These are phyloP conservation scores for Emmelina monodactyla DNA, from an alignment of 2,888 invertebrate species.

Conservation along the genomic window DNA sequence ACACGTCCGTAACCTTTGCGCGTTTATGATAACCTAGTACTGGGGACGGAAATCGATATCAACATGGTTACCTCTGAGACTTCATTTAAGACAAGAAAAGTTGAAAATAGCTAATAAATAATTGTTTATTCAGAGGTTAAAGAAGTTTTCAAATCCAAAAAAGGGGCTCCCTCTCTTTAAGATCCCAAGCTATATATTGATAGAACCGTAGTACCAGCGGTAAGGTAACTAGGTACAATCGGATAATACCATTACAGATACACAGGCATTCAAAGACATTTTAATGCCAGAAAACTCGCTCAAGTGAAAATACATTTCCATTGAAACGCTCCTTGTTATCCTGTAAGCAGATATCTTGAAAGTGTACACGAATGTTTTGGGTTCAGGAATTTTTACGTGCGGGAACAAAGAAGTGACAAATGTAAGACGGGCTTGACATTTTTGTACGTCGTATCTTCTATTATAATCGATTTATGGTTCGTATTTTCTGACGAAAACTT, in stretches of 20 bases:
- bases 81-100: too few relatives aligned
- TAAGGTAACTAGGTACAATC: background rate
- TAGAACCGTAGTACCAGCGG: background rate
- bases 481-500: too few relatives aligned
- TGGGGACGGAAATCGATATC: constrained; percentile 13
- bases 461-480: too few relatives aligned
- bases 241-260: background rate
- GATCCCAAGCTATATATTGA: background rate
- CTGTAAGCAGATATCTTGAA: background rate
- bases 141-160: too few relatives aligned
- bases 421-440: too few relatives aligned
- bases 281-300: background rate
- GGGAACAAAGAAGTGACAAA: too few relatives aligned
- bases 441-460: too few relatives aligned
- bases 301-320: background rate
- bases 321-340: background rate
- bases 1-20: constrained; percentile 24
- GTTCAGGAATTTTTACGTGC: background rate
- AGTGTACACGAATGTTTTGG: background rate
- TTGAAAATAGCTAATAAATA: too few relatives aligned
- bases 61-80: too few relatives aligned
- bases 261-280: background rate
- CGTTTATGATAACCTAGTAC: constrained; percentile 27
- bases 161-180: background rate
- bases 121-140: too few relatives aligned